Conservation (phyloP, 2,797 vertebrate genomes). For the Setipinna tenuifilis region DNA sequence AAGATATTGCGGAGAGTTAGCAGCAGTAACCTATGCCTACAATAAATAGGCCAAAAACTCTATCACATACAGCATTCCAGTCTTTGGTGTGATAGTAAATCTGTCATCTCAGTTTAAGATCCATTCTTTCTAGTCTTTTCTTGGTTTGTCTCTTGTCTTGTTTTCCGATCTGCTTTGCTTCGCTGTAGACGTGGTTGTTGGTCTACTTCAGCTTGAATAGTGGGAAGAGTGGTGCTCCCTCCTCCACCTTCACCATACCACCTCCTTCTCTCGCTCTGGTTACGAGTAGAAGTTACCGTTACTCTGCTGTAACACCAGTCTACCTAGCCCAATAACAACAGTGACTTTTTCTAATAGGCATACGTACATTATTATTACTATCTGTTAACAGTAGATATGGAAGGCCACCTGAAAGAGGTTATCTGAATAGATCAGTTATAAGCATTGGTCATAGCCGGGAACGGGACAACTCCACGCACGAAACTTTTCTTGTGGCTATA, state of each 20-base stretch:
- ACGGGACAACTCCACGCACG: too few relatives aligned
- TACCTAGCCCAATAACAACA: too few relatives aligned
- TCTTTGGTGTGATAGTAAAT: background rate
- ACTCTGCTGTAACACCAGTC: too few relatives aligned
- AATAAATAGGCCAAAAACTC: background rate
- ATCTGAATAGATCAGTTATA: too few relatives aligned
- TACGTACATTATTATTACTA: too few relatives aligned
- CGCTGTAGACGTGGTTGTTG: conserved; percentile 51
- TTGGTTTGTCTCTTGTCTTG: conserved; percentile 39
- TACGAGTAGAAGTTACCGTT: background rate
- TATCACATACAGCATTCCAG: background rate
- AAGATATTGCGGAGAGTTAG: background rate
- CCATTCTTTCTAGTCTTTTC: conserved; percentile 38
- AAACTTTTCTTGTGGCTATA: background rate
- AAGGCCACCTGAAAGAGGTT: too few relatives aligned
- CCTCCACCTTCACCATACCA: background rate
- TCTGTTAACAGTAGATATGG: too few relatives aligned
- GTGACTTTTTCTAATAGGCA: too few relatives aligned
- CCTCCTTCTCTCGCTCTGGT: conserved; percentile 32
- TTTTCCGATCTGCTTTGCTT: conserved; percentile 16
- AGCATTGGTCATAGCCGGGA: too few relatives aligned
- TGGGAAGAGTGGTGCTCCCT: conserved; percentile 33
- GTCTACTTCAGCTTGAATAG: background rate
- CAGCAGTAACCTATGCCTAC: background rate
- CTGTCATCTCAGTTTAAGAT: conserved; percentile 11